Percentiles rank a stretch among this genome's conserved stretches.
phyloP scores from a whole-genome alignment of 2,888 invertebrate species.

The Pammene aurita region DNA sequence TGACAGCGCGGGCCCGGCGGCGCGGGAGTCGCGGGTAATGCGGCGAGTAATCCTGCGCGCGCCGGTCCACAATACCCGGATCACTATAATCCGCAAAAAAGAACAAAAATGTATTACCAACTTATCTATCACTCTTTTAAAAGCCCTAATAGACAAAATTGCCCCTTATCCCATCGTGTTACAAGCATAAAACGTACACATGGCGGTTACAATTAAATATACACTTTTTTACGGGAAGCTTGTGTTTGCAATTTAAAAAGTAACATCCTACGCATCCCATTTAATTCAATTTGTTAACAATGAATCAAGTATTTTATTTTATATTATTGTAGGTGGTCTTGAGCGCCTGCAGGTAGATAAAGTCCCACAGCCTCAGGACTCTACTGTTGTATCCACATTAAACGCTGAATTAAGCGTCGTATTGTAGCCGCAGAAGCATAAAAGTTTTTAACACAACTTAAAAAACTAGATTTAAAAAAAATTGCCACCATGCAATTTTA shows the following conservation, averaged over 20 bases:
- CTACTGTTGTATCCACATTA: slow-evolving; percentile 12
- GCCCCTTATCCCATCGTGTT: background rate
- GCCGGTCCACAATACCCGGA: slow-evolving; percentile 59
- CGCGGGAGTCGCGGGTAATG: slow-evolving; percentile 70
- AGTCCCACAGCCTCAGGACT: slow-evolving; percentile 25
- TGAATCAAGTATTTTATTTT: slow-evolving; percentile 60
- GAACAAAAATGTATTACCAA: slow-evolving; percentile 54
- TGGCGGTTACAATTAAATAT: slow-evolving; percentile 23
- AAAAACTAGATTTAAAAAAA: slow-evolving; percentile 8
- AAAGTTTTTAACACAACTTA: slow-evolving; percentile 5
- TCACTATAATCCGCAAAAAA: slow-evolving; percentile 78
- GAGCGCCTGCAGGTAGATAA: slow-evolving; percentile 44
- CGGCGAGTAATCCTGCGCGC: slow-evolving; percentile 78
- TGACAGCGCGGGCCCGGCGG: slow-evolving; percentile 67
- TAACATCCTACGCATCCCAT: slow-evolving; percentile 62
- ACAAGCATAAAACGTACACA: background rate
- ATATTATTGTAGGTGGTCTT: slow-evolving; percentile 61
- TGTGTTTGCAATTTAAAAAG: slow-evolving; percentile 57
- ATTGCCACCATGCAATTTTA: background rate
- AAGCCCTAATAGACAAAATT: slow-evolving; percentile 25
- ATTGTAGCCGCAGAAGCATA: slow-evolving; percentile 7
- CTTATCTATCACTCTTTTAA: slow-evolving; percentile 41
- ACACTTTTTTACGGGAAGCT: slow-evolving; percentile 42
- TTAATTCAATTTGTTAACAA: slow-evolving; percentile 79
- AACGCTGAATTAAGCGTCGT: background rate